phyloP scores from a whole-genome alignment of 2,113 vertebrate species.

The Rhea americana region DNA sequence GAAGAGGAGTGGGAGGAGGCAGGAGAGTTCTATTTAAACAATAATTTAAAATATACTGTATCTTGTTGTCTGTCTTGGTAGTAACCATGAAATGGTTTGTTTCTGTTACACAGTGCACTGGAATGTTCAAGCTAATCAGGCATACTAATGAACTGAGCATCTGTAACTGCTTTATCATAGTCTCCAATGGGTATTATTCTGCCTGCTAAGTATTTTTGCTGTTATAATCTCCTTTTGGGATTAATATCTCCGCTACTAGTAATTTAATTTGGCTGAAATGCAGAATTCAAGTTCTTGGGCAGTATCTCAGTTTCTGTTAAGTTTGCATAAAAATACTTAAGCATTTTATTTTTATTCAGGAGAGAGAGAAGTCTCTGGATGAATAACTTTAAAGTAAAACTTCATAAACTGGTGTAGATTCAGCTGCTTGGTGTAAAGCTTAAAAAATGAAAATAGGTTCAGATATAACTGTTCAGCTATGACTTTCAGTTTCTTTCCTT shows the following conservation, averaged over 20 bases:
- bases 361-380: background rate
- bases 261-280: background rate
- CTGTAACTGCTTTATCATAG: conserved; percentile 23
- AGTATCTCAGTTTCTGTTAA: background rate
- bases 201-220: background rate
- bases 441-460: conserved; percentile 13
- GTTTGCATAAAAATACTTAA: background rate
- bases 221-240: background rate
- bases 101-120: background rate
- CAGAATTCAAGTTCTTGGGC: conserved; percentile 5
- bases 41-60: accelerated
- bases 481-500: conserved; percentile 48
- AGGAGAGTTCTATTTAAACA: background rate
- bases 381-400: conserved; percentile 43
- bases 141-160: conserved; percentile 46
- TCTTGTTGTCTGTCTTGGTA: background rate
- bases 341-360: background rate
- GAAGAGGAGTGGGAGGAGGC: background rate
- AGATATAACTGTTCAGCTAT: conserved; percentile 8
- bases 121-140: conserved; percentile 46
- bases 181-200: conserved; percentile 34
- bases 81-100: background rate
- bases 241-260: conserved; percentile 23
- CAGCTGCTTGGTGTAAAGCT: conserved; percentile 4
- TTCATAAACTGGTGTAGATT: conserved; percentile 42